Evolutionary conservation across 1,140 invertebrate genomes (phyloP), one percentile per base, ranked within the genome.

Genomic region (Micrasema minimum): DNA sequence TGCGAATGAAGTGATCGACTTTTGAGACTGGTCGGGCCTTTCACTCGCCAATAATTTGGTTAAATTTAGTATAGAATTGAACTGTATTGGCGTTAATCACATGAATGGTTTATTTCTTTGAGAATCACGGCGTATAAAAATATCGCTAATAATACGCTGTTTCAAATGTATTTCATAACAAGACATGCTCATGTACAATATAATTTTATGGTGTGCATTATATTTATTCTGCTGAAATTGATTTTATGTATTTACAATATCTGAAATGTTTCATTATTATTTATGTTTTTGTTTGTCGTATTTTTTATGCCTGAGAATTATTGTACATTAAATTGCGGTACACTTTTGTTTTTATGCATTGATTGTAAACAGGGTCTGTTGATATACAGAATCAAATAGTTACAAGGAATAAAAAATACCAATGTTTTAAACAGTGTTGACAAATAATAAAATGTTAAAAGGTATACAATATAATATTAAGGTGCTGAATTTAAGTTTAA

Each of bases 11-110:
- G 12, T 35, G 23, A 53, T 26, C 50, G n/a, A 16, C 20, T 53
- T 31, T 20, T 48, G n/a, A 53, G 23, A 7, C 20, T 26, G 50
- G n/a, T 26, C 11, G 6, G n/a, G 23, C 23, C 50, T 53, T 53
- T 53, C 50, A 53, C 50, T 53, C 23, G 26, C 22, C 12, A 53
- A 26, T 53, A 53, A 53, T 53, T 53, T 53, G 50, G 9, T 7
- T 26, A 53, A 53, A 26, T 53, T 22, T 31, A 53, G 14, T 53
- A 53, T 31, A 53, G 10, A 53, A 53, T 26, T 53, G 50, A 18
- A 12, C 1, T 18, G 20, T 6, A 3, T 53, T 31, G 22, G 23
- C 10, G 50, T 53, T 31, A 53, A 53, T 53, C 26, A 11, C 23
- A 53, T 11, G 23, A 26, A 22, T 16, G 23, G 11, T 53, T n/a